These are phyloP conservation scores for Ciconia stormi DNA, from an alignment of 2,113 vertebrate genomes.

Conservation along the genomic window DNA sequence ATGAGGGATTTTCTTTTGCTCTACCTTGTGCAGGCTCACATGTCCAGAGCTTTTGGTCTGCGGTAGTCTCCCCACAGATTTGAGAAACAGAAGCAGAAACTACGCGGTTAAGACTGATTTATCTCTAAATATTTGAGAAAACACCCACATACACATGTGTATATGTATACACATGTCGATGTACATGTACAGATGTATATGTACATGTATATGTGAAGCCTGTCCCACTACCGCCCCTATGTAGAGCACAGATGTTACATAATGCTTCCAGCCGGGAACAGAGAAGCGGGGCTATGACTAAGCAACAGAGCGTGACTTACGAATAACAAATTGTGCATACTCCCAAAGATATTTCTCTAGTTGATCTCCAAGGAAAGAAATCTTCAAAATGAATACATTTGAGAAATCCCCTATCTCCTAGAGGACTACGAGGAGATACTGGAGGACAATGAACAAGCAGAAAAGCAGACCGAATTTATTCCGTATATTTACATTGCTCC, in stretches of 20 bases:
- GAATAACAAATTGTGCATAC: constrained; percentile 38
- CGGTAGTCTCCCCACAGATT: background rate
- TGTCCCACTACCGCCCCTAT: background rate
- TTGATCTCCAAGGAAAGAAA: background rate
- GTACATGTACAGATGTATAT: background rate
- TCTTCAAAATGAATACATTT: background rate
- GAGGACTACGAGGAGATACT: background rate
- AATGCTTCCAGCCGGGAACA: background rate
- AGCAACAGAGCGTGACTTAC: constrained; percentile 48
- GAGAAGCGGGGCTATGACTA: constrained; percentile 35
- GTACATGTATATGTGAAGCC: background rate
- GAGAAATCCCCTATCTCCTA: background rate
- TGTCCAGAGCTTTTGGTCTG: background rate
- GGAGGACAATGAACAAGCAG: background rate
- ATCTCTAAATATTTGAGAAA: background rate
- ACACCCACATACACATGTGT: rapidly evolving
- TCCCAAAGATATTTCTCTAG: constrained; percentile 28
- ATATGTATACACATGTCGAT: background rate
- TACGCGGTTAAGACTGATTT: background rate
- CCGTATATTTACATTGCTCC: background rate
- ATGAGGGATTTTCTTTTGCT: background rate
- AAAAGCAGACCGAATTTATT: background rate
- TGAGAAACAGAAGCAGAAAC: background rate
- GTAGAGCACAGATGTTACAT: constrained; percentile 19
- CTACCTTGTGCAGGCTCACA: background rate